Evolutionary conservation across 2,888 invertebrate species (phyloP).

Genomic region (Pinctada fucata): DNA sequence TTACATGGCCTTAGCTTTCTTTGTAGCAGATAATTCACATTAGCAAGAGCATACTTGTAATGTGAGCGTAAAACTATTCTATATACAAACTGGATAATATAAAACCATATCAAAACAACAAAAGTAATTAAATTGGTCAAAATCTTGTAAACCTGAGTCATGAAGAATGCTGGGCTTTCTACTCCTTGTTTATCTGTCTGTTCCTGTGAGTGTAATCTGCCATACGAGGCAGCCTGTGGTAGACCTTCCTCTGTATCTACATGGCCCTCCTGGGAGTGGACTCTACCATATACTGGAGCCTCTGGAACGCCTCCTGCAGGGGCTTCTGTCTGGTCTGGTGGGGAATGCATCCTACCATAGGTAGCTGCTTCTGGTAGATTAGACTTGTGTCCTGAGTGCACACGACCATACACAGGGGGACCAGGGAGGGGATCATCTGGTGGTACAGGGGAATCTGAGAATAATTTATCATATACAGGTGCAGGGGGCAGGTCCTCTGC

Average conservation of each 20-base stretch:
- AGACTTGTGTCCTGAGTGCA: slow-evolving; percentile 1
- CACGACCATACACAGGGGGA: slow-evolving; percentile 5
- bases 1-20: background rate
- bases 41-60: too few relatives aligned
- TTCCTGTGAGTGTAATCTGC: slow-evolving; percentile 29
- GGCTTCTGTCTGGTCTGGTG: background rate
- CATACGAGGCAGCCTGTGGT: slow-evolving; percentile 1
- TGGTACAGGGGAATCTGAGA: background rate
- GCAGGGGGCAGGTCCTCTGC: background rate
- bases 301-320: background rate
- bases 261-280: background rate
- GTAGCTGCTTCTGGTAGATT: slow-evolving; percentile 2
- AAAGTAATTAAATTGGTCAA: too few relatives aligned
- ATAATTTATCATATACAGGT: slow-evolving; percentile 11
- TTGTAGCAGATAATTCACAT: background rate
- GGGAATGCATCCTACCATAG: slow-evolving; percentile 20
- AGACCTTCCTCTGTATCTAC: background rate
- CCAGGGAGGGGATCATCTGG: background rate
- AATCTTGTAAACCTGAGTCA: slow-evolving; percentile 68
- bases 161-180: slow-evolving; percentile 71
- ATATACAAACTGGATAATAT: too few relatives aligned
- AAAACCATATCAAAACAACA: too few relatives aligned
- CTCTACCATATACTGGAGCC: slow-evolving; percentile 6
- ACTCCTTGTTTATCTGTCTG: slow-evolving; percentile 28
- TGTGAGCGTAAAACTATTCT: too few relatives aligned